These are phyloP conservation scores for Ceratosolen fusciceps DNA, from an alignment of 1,140 invertebrate genomes.

Conservation along the genomic window DNA sequence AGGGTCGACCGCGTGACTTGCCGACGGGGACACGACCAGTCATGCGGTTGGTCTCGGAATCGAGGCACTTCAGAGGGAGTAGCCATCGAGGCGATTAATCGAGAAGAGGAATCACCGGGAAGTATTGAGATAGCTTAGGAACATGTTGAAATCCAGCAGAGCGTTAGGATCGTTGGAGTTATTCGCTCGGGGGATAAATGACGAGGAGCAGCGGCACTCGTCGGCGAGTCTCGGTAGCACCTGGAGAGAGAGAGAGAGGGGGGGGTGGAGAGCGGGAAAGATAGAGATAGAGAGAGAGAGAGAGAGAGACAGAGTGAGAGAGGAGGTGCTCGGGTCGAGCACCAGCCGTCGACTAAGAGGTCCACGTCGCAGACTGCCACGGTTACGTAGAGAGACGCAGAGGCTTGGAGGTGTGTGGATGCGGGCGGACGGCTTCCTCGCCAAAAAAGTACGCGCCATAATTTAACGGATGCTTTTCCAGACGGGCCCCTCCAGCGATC, in stretches of 20 bases:
- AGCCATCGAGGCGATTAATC: background rate
- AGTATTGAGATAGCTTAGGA: background rate
- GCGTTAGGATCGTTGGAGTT: background rate
- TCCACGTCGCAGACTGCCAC: no score
- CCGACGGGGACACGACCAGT: background rate
- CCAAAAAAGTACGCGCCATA: background rate
- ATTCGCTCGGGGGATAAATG: background rate
- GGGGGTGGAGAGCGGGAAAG: no score
- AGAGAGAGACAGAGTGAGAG: no score
- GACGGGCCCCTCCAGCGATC: constrained; percentile 1
- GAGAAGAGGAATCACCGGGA: background rate
- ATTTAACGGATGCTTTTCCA: constrained; percentile 22
- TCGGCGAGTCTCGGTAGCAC: background rate
- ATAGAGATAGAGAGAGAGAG: no score
- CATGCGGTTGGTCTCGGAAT: background rate
- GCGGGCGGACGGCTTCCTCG: background rate
- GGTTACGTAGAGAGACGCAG: no score
- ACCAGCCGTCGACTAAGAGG: no score
- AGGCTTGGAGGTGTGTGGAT: background rate
- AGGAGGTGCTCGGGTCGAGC: no score
- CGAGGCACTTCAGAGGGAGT: background rate
- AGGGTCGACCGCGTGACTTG: background rate
- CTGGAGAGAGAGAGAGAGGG: background rate
- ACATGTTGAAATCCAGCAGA: background rate
- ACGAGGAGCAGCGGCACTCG: background rate